Base-by-base conservation (phyloP, 2,797 vertebrate genomes). In the Eupleurogrammus muticus region DNA sequence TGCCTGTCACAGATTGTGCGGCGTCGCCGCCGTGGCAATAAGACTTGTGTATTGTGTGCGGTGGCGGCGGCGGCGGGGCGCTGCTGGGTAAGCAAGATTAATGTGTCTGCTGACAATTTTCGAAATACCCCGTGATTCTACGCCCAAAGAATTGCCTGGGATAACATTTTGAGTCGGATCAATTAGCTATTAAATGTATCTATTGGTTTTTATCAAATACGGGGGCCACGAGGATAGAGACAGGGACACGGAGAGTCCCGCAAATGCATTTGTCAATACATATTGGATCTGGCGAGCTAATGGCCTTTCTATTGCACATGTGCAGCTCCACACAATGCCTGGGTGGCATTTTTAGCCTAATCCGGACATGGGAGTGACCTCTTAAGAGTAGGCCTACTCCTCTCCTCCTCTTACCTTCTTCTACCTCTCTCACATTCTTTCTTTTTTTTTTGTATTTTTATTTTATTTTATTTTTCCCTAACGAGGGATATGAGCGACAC, bases 171-270 rank as follows among this genome's bases (percentile, higher is more conserved):
- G 84, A 88, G 89, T 88, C 79, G 48, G 76, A 79, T 88, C 89
- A 87, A 90, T 92, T 90, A 93, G 89, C 84, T 78, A 86, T 90
- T 90, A 91, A 91, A 87, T 84, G 83, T 81, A 86, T 87, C 86
- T 87, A 91, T 87, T 40, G 91, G 83, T 83, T 76, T 42, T 76
- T 74, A 90, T 88, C 52, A 86, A 90, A 73, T 75, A 42, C n/a
- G 51, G 0, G 57, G 49, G 42, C 9, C 19, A 11, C 1, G 52
- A 70, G 72, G 84, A 88, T 74, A 73, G 81, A 87, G 80, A 87
- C 65, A 0, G 75, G 57, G 63, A 79, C 79, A 48, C 66, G 28
- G 58, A 52, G 63, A 79, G 73, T 49, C 67, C 11, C 78, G 76
- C 79, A 90, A 87, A 91, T 74, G 87, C 57, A 68, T 88, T 72